Evolutionary conservation across 2,888 invertebrate species (phyloP), one percentile per base, ranked within the genome.

Genomic region (Stratiomys singularior): DNA sequence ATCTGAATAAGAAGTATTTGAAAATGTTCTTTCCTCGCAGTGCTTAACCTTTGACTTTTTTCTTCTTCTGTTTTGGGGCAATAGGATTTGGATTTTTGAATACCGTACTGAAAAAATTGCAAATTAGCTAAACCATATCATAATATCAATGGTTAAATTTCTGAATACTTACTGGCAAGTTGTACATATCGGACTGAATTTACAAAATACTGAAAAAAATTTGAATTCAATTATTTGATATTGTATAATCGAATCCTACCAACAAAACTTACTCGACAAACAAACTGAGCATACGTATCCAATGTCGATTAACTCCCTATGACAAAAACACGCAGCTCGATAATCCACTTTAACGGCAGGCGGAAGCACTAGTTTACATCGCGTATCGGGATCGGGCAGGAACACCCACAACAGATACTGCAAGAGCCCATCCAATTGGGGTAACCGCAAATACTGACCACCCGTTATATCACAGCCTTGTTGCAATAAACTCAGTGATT

Each of bases 261-360:
- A 11, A 27, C 67, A 1, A 66, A 74, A 86, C 92, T 90, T 86
- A 95, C 96, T 96, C 81, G 98, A 98, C 58, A 99, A 89, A 86
- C 99, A 99, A 76, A 98, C 96, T 7, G 98, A 99, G 88, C 99
- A 99, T 23, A 99, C 98, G 86, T 94, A 98, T 80, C 98, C 99
- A 82, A 98, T 93, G 84, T 98, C 97, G 79, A 99, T 94, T 47
- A 99, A 90, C 83, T 96, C 95, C 25, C 97, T 90, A 86, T 99
- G 99, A 84, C 99, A 99, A 89, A 99, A 99, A 87, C 99, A 99
- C 0, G 98, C 97, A 1, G 99, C 98, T 82, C 98, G 90, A 88
- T 98, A 98, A 88, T 98, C 98, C 4, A 99, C 97, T 82, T 96
- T 94, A 0, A 94, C 94, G 0, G 95, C 92, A 0, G 96, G 96